Percentiles rank a stretch among this genome's conserved stretches.
Conservation (phyloP, 2,888 invertebrate species). For the Oconnorella tubifera region DNA sequence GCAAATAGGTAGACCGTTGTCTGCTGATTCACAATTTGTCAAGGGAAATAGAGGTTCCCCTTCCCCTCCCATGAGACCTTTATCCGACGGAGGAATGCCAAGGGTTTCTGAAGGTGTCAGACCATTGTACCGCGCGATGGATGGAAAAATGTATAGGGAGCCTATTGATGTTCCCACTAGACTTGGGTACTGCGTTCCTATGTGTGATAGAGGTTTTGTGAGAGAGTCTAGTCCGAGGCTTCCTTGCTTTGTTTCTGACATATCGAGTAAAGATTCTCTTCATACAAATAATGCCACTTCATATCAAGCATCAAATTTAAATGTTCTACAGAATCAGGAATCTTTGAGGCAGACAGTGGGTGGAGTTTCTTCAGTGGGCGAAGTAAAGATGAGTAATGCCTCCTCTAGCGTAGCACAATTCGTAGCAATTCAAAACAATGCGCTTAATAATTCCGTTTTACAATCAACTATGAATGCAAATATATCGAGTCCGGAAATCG, state of each 20-base stretch:
- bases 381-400: neutral
- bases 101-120: neutral
- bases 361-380: neutral
- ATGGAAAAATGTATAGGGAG: too few species aligned
- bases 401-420: neutral
- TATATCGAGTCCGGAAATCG: too few species aligned
- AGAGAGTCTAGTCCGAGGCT: neutral
- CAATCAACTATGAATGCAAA: too few species aligned
- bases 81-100: neutral
- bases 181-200: neutral
- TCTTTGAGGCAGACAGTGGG: neutral
- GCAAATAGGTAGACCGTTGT: neutral
- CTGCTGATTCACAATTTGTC: neutral
- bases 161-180: too few species aligned
- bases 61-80: neutral
- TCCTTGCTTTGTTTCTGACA: too few species aligned
- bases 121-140: too few species aligned
- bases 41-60: neutral
- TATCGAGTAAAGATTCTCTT: too few species aligned
- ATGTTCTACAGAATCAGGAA: neutral
- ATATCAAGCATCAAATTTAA: too few species aligned
- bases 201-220: neutral
- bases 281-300: too few species aligned
- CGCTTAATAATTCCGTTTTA: neutral
- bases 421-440: too few species aligned